Conservation (phyloP, 2,888 invertebrate genomes). For the Brachynemurus nebulosus region DNA sequence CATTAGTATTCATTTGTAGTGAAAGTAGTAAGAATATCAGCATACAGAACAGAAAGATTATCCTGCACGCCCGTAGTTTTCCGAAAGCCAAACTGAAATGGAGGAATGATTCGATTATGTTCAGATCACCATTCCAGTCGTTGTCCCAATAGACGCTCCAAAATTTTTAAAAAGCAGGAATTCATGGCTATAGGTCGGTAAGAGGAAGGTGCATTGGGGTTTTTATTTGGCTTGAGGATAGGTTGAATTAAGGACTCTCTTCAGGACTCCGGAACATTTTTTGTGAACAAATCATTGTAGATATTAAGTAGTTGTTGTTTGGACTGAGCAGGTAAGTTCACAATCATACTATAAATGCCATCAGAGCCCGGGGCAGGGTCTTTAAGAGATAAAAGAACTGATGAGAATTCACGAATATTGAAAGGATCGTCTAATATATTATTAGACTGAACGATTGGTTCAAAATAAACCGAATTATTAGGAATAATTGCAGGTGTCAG, state of each 20-base stretch:
- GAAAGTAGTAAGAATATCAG: too few species aligned
- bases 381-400: background rate
- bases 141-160: background rate
- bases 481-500: background rate
- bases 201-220: background rate
- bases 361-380: background rate
- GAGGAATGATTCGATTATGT: background rate
- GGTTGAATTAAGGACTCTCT: background rate
- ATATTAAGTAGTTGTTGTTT: background rate
- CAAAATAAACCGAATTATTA: background rate
- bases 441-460: background rate
- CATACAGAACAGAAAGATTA: background rate
- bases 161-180: background rate
- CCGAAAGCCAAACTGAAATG: background rate
- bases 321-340: background rate
- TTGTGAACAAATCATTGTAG: background rate
- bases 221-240: background rate
- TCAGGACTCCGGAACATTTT: background rate
- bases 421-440: background rate
- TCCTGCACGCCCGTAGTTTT: background rate
- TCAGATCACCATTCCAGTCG: background rate
- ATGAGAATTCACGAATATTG: background rate
- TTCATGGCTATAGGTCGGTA: background rate
- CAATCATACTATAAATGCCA: background rate
- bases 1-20: too few species aligned